Conservation (phyloP, 2,113 vertebrate genomes). For the Dolichotis patagonum region DNA sequence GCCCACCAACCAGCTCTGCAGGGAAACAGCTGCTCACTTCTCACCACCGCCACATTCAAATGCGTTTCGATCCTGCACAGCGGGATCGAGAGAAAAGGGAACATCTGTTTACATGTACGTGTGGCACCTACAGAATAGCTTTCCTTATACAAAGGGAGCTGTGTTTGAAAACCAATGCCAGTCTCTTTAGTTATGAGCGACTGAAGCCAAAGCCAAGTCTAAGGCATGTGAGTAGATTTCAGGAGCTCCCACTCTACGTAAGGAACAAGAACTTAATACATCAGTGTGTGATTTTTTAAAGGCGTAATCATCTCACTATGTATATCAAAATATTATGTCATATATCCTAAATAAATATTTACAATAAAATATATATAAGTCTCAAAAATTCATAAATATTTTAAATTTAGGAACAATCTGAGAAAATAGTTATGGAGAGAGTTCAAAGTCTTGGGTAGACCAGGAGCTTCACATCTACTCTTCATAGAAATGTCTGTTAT, state of each 20-base stretch:
- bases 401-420: background rate
- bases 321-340: background rate
- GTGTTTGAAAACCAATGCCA: background rate
- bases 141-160: background rate
- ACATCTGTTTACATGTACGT: background rate
- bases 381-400: background rate
- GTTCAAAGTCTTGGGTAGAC: background rate
- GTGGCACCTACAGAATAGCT: background rate
- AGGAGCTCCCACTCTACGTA: background rate
- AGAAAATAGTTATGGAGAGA: background rate
- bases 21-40: background rate
- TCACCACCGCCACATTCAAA: background rate
- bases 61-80: background rate
- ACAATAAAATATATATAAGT: background rate
- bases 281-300: background rate
- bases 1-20: background rate
- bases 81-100: background rate
- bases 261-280: background rate
- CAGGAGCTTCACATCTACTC: background rate
- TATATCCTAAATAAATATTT: background rate
- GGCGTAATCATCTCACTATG: background rate
- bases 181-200: background rate
- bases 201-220: background rate
- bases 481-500: background rate
- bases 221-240: background rate